Percentiles rank a stretch among this genome's conserved stretches.
phyloP scores from a whole-genome alignment of 2,797 vertebrate species.

The Pipistrellus pygmaeus region DNA sequence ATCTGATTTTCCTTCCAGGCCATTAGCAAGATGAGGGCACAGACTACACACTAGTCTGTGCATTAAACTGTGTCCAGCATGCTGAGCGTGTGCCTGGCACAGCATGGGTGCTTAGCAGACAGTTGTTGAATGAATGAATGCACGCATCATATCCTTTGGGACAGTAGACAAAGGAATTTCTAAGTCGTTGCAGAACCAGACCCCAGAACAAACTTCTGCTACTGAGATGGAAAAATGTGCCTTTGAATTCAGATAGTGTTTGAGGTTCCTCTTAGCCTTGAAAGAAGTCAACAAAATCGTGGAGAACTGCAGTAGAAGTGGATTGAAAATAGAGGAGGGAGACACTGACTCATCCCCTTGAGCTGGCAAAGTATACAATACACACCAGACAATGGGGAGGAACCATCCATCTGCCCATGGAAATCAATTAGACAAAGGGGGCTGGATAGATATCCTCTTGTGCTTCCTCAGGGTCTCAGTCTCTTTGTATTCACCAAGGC shows the following conservation, averaged over 20 bases:
- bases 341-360: constrained; percentile 65
- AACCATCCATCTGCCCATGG: not conserved
- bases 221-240: not conserved
- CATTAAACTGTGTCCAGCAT: not conserved
- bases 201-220: constrained; percentile 20
- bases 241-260: constrained; percentile 57
- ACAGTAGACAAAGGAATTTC: not conserved
- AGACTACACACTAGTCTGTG: not conserved
- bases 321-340: constrained; percentile 26
- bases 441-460: not conserved
- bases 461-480: not conserved
- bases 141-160: not conserved
- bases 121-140: not conserved
- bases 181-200: not conserved
- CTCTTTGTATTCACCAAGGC: not conserved
- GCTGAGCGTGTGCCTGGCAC: not conserved
- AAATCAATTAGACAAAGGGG: constrained; percentile 41
- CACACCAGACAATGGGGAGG: constrained; percentile 30
- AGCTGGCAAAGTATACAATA: constrained; percentile 35
- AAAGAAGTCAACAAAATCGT: constrained; percentile 30
- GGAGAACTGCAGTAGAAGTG: not conserved
- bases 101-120: not conserved
- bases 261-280: not conserved
- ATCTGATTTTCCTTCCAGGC: not conserved
- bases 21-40: not conserved